These are phyloP conservation scores for Coracopsis vasa DNA, from an alignment of 2,113 vertebrate species.

Conservation along the genomic window DNA sequence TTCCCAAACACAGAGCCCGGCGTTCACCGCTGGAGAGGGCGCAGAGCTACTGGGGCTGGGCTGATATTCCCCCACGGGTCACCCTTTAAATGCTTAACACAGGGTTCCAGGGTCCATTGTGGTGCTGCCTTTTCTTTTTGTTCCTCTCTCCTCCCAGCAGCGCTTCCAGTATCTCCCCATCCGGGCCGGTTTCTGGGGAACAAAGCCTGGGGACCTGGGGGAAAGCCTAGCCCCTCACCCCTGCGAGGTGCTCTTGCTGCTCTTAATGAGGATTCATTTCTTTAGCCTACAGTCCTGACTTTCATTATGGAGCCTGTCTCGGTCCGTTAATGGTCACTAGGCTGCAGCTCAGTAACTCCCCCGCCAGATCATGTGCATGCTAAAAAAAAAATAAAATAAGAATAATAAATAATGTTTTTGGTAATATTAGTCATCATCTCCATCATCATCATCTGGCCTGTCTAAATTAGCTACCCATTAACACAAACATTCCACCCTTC, in stretches of 20 bases:
- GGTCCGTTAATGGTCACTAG: not conserved
- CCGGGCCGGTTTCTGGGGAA: not conserved
- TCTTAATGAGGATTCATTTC: slow-evolving; percentile 54
- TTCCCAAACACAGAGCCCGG: not conserved
- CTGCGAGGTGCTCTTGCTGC: not conserved
- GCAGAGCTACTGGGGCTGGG: not conserved
- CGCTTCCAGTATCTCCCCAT: not conserved
- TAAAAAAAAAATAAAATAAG: not conserved
- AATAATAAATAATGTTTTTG: not conserved
- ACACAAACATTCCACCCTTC: not conserved
- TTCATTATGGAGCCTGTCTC: slow-evolving; percentile 24
- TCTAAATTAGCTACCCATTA: not conserved
- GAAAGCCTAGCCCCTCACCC: slow-evolving; percentile 8
- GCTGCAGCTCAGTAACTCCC: not conserved
- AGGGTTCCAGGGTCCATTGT: not conserved
- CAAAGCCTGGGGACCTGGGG: slow-evolving; percentile 12
- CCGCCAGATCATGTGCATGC: not conserved
- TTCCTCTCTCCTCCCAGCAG: not conserved
- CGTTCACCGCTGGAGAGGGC: not conserved
- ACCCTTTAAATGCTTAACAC: not conserved
- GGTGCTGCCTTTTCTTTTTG: not conserved
- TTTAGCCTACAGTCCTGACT: slow-evolving; percentile 32
- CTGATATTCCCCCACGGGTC: not conserved
- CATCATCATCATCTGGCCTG: not conserved
- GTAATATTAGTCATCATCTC: not conserved